Evolutionary conservation across 2,888 invertebrate species (phyloP).

Genomic region (Noctua fimbriata): DNA sequence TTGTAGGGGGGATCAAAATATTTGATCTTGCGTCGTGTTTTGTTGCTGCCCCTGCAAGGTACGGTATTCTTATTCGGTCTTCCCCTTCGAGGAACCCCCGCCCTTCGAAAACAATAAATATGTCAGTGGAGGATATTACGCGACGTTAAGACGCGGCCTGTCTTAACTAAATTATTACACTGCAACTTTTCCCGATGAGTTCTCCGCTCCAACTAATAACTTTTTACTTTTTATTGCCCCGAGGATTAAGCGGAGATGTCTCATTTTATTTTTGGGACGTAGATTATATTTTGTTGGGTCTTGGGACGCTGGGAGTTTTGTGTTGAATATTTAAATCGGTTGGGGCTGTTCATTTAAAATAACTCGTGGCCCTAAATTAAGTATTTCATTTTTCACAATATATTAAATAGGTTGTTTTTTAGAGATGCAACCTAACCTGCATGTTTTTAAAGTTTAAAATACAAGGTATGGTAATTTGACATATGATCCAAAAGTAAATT

Average conservation of each 20-base stretch:
- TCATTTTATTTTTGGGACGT: slow-evolving; percentile 73
- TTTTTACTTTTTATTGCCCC: slow-evolving; percentile 86
- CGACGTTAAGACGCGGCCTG: slow-evolving; percentile 79
- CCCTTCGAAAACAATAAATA: slow-evolving; percentile 88
- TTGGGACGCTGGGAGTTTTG: slow-evolving; percentile 33
- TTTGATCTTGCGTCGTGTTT: slow-evolving; percentile 72
- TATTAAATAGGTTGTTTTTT: neutral
- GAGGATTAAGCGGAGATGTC: slow-evolving; percentile 78
- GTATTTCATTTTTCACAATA: neutral
- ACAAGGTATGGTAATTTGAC: neutral
- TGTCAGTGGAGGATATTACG: slow-evolving; percentile 89
- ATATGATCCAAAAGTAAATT: too few species aligned
- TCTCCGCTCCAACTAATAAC: slow-evolving; percentile 85
- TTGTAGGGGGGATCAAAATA: slow-evolving; percentile 64
- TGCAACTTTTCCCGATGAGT: slow-evolving; percentile 87
- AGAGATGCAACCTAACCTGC: neutral
- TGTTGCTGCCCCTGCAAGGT: slow-evolving; percentile 63
- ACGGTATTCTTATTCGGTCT: slow-evolving; percentile 32
- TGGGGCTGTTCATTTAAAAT: slow-evolving; percentile 16
- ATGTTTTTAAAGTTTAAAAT: neutral
- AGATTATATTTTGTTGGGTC: slow-evolving; percentile 62
- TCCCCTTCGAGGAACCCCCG: slow-evolving; percentile 75
- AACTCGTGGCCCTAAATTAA: neutral
- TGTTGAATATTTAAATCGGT: slow-evolving; percentile 49
- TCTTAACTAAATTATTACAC: slow-evolving; percentile 88